These are phyloP conservation scores for Galemys pyrenaicus DNA, from an alignment of 2,113 vertebrate genomes.

Conservation along the genomic window DNA sequence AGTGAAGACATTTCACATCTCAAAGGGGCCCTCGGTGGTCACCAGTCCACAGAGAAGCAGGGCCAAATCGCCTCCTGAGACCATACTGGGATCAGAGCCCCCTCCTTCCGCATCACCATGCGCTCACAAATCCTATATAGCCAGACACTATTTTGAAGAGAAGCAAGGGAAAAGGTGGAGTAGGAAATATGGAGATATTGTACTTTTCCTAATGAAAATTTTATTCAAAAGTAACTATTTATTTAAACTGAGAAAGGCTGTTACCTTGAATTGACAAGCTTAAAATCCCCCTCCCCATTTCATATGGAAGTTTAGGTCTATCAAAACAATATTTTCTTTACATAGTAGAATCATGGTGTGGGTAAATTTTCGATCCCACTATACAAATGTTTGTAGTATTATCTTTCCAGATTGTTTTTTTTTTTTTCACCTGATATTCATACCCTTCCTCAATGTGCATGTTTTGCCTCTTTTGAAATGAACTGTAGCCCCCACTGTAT, in stretches of 20 bases:
- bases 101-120: background rate
- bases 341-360: background rate
- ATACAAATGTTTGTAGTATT: background rate
- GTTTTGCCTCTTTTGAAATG: conserved; percentile 69
- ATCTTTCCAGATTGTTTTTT: conserved; percentile 20
- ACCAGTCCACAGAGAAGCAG: background rate
- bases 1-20: background rate
- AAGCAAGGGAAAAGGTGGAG: background rate
- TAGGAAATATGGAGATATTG: background rate
- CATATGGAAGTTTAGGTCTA: background rate
- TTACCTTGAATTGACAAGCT: conserved; percentile 3
- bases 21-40: background rate
- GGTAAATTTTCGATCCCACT: background rate
- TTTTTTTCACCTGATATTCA: background rate
- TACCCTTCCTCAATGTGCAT: background rate
- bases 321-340: conserved; percentile 27
- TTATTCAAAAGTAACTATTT: background rate
- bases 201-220: background rate
- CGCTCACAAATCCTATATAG: background rate
- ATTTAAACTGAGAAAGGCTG: background rate
- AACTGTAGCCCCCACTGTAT: background rate
- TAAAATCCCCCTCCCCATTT: background rate
- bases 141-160: background rate
- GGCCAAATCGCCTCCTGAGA: background rate
- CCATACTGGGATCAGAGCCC: background rate